Conservation (phyloP, 1,140 invertebrate species). For the Chymomyza costata region DNA sequence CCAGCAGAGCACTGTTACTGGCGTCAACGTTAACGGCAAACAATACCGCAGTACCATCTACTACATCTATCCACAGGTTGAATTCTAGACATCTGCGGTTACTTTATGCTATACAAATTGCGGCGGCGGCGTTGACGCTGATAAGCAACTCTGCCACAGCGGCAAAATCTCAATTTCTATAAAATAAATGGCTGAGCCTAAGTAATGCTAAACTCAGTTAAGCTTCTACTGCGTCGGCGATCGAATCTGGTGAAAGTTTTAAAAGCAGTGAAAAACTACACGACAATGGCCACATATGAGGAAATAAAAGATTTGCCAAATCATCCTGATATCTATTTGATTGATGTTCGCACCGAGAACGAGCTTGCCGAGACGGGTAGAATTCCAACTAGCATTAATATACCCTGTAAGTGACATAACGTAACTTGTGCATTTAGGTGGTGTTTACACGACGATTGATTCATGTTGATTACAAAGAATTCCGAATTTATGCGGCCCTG, state of each 20-base stretch:
- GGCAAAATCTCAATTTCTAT: no score
- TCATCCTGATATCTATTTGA: constrained; percentile 77
- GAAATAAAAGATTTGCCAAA: constrained; percentile 76
- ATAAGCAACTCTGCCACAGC: constrained; percentile 8
- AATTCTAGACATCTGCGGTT: no score
- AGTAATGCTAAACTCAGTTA: constrained; percentile 3
- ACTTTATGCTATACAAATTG: no score
- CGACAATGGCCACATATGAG: constrained; percentile 75
- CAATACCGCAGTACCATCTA: constrained; percentile 21
- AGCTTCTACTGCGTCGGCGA: constrained; percentile 21
- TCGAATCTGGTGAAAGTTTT: constrained; percentile 24
- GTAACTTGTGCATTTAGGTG: not conserved
- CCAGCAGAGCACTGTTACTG: constrained; percentile 15
- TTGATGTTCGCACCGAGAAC: constrained; percentile 81
- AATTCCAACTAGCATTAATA: constrained; percentile 82
- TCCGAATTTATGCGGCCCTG: no score
- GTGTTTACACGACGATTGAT: no score
- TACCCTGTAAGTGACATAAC: constrained; percentile 78
- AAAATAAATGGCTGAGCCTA: no score
- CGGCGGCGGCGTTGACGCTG: constrained; percentile 5
- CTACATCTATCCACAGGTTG: no score
- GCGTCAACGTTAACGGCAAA: constrained; percentile 9
- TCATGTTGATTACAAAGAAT: no score
- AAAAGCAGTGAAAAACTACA: not conserved
- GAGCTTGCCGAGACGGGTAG: constrained; percentile 80